Conservation (phyloP, 2,888 invertebrate genomes). For the Diogma glabrata region DNA sequence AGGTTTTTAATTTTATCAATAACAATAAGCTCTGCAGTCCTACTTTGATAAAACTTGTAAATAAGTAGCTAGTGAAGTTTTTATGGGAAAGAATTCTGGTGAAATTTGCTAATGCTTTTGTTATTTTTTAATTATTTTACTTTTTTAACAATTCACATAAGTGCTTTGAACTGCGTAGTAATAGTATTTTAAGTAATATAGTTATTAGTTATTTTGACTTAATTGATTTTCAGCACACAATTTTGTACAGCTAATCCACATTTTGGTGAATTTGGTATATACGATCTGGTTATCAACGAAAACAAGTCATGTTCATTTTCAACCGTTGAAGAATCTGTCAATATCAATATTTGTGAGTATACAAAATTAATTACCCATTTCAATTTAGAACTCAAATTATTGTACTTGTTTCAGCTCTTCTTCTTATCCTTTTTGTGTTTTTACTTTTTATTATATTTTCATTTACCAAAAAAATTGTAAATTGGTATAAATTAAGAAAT, state of each 20-base stretch:
- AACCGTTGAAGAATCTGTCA: slow-evolving; percentile 52
- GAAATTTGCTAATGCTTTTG: too few relatives aligned
- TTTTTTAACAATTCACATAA: too few relatives aligned
- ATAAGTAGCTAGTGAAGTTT: too few relatives aligned
- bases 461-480: background rate
- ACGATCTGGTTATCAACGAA: slow-evolving; percentile 43
- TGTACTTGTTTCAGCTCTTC: slow-evolving; percentile 31
- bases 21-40: too few relatives aligned
- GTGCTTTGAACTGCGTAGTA: too few relatives aligned
- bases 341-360: too few relatives aligned
- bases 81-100: too few relatives aligned
- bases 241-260: slow-evolving; percentile 47
- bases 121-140: too few relatives aligned
- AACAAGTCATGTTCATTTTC: slow-evolving; percentile 42
- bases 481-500: too few relatives aligned
- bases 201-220: background rate
- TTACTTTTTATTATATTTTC: background rate
- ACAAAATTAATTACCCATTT: background rate
- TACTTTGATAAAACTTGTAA: too few relatives aligned
- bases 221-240: slow-evolving; percentile 37
- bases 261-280: slow-evolving; percentile 62
- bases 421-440: slow-evolving; percentile 31
- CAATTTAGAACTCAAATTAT: background rate
- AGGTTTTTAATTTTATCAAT: too few relatives aligned
- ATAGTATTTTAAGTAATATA: background rate